Percentiles rank a stretch among this genome's conserved stretches.
These are phyloP conservation scores for Rhegmatorhina hoffmannsi DNA, from an alignment of 2,113 vertebrate genomes.

Conservation along the genomic window DNA sequence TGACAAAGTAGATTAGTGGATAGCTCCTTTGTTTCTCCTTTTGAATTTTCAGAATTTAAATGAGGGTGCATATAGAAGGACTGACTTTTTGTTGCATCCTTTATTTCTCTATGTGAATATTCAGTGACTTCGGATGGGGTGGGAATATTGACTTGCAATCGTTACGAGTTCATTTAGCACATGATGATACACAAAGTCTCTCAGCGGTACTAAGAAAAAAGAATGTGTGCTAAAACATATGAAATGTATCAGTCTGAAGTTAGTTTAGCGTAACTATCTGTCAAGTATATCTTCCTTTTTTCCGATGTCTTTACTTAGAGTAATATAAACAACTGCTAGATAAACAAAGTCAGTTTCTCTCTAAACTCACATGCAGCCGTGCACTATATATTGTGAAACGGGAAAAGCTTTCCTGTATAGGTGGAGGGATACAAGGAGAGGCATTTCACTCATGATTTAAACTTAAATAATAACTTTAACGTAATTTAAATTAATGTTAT, in stretches of 20 bases:
- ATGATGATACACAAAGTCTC: background rate
- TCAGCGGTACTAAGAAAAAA: background rate
- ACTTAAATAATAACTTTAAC: background rate
- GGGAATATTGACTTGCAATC: background rate
- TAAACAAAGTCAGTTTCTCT: background rate
- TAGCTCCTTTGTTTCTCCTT: background rate
- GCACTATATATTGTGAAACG: background rate
- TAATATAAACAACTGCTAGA: background rate
- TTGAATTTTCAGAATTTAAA: background rate
- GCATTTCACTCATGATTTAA: background rate
- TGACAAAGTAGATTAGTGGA: background rate
- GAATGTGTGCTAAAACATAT: background rate
- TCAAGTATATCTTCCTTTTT: background rate
- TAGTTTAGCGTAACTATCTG: background rate
- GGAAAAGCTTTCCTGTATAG: background rate
- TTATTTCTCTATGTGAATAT: fast-evolving
- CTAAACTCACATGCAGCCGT: background rate
- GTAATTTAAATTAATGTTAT: background rate
- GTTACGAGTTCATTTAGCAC: background rate
- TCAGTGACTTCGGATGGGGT: background rate
- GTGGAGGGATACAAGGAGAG: background rate
- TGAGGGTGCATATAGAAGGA: background rate
- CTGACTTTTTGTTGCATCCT: background rate
- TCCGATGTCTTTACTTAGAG: background rate
- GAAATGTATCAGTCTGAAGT: background rate